Evolutionary conservation across 2,888 invertebrate species (phyloP), one percentile per base, ranked within the genome.

Genomic region (Holacanthella duospinosa): DNA sequence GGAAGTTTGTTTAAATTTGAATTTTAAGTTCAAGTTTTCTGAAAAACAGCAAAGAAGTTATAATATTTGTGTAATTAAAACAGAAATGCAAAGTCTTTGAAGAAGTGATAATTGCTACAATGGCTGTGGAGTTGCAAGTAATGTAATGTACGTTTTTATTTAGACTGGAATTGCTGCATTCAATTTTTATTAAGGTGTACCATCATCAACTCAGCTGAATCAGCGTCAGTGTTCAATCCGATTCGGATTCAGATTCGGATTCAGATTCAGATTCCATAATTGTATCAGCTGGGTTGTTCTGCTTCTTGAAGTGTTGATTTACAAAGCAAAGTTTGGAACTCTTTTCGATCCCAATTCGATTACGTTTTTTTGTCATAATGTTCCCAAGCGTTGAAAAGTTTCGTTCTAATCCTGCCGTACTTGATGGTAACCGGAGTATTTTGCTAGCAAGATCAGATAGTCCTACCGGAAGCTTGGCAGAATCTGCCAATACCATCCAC

Each of bases 341-440:
- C 36, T 60, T 65, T 25, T 64, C 64, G 25, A 67, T 26, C 1
- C 61, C 58, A 16, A 67, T 24, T n/a, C 60, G 28, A 43, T 66
- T 67, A 55, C 67, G 26, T 16, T 44, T 43, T 16, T 67, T 62
- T 0, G 64, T 60, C n/a, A 68, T 60, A 19, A 68, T 66, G 21
- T 61, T 48, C 1, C 64, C 63, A 43, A 68, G 6, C 26, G 66
- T 66, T 0, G 66, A 66, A 54, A 68, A 66, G 2, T 59, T 56
- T 43, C 68, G 29, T 54, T 68, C 68, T 2, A 68, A 28, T 25
- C 62, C 61, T 9, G 60, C 57, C 21, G 66, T 55, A 12, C 64
- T 62, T 1, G 63, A 54, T 24, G 68, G 68, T 1, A 68, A 28
- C 0, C 29, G 19, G 57, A 64, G 54, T 16, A 63, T 2, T 19